Base-by-base conservation (phyloP, 2,888 invertebrate species). In the Hermodice carunculata region DNA sequence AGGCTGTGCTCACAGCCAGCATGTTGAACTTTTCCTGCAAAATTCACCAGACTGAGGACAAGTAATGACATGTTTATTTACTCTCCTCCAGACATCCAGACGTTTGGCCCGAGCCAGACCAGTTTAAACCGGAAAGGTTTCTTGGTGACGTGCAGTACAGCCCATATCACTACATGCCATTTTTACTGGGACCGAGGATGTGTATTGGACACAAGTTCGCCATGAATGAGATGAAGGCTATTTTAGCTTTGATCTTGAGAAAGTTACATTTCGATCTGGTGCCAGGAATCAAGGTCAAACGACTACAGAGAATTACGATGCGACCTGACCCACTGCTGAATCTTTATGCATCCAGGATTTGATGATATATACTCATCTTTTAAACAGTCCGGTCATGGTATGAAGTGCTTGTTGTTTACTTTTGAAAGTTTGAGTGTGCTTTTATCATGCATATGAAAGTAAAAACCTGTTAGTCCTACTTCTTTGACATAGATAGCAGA, bases 131-230 rank as follows among this genome's bases (percentile, higher is more conserved):
- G 5, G 80, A 81, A 22, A 66, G 81, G 26, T 82, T 80, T 63
- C 31, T 65, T 22, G 66, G 70, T 19, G 61, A 70, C 24, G 69
- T 71, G 11, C 58, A 58, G 0, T 3, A 42, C 14, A 75, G 75
- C 52, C 69, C 77, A 6, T 65, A 73, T 29, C 66, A 51, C 24
- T 80, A 74, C 65, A 61, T 81, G 52, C 81, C 82, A 2, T 82
- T 82, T 66, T 70, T 68, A 17, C 62, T 77, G 4, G 82, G 82
- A 28, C 77, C 78, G 14, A 77, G 76, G 49, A 81, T 79, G 79
- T 82, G 82, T 66, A 77, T 82, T n/a, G 82, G 82, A 4, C 71
- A 80, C 67, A 74, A 74, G 54, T 82, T 81, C 69, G 78, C 82
- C 19, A 61, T 78, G 51, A 63, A 77, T 24, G 82, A 82, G 61